Evolutionary conservation across 2,888 invertebrate species (phyloP).

Genomic region (Volucella bombylans): DNA sequence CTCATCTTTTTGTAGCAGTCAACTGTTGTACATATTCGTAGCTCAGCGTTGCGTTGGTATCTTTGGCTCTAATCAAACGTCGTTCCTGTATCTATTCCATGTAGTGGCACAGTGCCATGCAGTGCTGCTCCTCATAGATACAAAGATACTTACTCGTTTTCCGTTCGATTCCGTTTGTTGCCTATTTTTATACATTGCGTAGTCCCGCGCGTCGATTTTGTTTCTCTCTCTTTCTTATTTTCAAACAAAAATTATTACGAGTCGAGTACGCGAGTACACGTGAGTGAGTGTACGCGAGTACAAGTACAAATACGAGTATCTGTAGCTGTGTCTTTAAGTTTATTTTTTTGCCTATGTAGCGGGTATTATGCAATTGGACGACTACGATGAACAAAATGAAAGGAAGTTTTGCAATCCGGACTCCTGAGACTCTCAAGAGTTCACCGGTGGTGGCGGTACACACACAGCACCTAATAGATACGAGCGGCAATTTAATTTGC

Average conservation of each 20-base stretch:
- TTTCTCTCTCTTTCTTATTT: too few relatives aligned
- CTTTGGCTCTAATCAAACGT: slow-evolving; percentile 25
- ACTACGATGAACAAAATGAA: slow-evolving; percentile 40
- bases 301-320: slow-evolving; percentile 41
- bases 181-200: slow-evolving; percentile 73
- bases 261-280: slow-evolving; percentile 10
- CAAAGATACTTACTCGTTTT: slow-evolving; percentile 28
- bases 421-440: slow-evolving; percentile 37
- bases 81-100: slow-evolving; percentile 1
- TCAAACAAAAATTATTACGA: slow-evolving; percentile 39
- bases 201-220: slow-evolving; percentile 49
- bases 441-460: slow-evolving; percentile 5
- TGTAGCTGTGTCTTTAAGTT: slow-evolving; percentile 27
- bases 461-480: slow-evolving; percentile 43
- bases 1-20: slow-evolving; percentile 18
- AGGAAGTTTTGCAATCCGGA: slow-evolving; percentile 62
- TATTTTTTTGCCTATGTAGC: slow-evolving; percentile 11
- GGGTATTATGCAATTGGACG: slow-evolving; percentile 64
- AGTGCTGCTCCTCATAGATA: too few relatives aligned
- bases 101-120: neutral
- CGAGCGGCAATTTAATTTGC: slow-evolving; percentile 45
- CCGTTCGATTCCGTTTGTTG: slow-evolving; percentile 54
- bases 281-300: slow-evolving; percentile 14
- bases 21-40: neutral
- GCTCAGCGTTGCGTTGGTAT: slow-evolving; percentile 65